phyloP scores from a whole-genome alignment of 2,888 invertebrate species.

The Heliconius hortense region DNA sequence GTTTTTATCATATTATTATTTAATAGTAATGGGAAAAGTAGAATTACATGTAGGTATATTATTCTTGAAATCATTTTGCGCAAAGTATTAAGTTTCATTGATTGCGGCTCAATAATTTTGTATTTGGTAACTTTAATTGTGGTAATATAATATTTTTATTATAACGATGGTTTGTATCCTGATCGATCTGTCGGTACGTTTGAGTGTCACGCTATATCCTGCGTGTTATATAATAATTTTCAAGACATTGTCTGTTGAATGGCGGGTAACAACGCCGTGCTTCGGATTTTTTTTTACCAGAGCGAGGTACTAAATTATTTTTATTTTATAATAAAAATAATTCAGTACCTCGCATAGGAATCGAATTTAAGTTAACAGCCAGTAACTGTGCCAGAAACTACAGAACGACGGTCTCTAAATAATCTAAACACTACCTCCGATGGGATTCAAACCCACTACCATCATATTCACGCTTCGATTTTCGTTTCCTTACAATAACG shows the following conservation, averaged over 20 bases:
- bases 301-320: too few species aligned
- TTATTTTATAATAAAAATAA: neutral
- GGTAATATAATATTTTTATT: neutral
- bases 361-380: neutral
- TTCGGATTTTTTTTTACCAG: neutral
- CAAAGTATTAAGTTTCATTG: constrained; percentile 11
- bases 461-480: neutral
- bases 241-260: neutral
- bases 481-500: neutral
- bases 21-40: neutral
- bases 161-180: neutral
- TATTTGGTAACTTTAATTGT: neutral
- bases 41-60: neutral
- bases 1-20: neutral
- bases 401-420: too few species aligned
- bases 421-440: too few species aligned
- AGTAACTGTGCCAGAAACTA: too few species aligned
- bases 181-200: neutral
- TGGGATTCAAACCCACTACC: neutral
- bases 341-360: neutral
- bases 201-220: too few species aligned
- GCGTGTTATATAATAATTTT: too few species aligned
- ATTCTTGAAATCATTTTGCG: neutral
- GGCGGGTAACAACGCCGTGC: neutral
- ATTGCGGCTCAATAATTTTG: neutral